Percentiles rank a stretch among this genome's conserved stretches.
Evolutionary conservation across 92 coral and sea anemone species (phyloP).

Genomic region (Diadumene lineata): DNA sequence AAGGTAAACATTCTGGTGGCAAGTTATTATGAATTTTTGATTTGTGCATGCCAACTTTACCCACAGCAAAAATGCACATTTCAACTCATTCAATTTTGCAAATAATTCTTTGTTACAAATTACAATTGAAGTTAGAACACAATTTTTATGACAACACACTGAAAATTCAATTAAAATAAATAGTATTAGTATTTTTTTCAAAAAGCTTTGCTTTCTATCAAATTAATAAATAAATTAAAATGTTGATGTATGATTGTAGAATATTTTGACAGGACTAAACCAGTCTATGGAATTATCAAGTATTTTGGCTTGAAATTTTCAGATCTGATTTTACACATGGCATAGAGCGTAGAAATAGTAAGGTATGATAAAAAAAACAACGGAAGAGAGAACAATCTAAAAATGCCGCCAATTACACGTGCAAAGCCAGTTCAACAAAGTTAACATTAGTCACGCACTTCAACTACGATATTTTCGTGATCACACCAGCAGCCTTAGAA

Average conservation of each 20-base stretch:
- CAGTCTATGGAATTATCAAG: too few relatives aligned
- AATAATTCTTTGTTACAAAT: neutral
- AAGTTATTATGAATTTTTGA: neutral
- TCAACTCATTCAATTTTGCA: neutral
- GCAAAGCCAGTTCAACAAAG: slow-evolving; percentile 1
- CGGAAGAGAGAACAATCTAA: neutral
- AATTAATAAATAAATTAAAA: neutral
- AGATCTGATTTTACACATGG: neutral
- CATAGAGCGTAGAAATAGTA: neutral
- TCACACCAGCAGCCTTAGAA: neutral
- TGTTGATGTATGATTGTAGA: neutral
- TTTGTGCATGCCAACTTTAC: neutral
- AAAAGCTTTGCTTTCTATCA: neutral
- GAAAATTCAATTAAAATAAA: too few relatives aligned
- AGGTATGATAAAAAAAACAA: neutral
- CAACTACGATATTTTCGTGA: neutral
- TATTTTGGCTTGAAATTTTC: neutral
- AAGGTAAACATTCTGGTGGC: too few relatives aligned
- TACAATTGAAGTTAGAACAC: neutral
- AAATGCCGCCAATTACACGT: slow-evolving; percentile 11
- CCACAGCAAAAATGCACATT: neutral
- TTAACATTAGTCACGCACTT: neutral
- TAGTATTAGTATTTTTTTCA: neutral
- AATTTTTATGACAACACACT: too few relatives aligned
- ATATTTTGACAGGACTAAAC: too few relatives aligned